Conservation (phyloP, 2,888 invertebrate genomes). For the Chaetogeoica ovagalla region DNA sequence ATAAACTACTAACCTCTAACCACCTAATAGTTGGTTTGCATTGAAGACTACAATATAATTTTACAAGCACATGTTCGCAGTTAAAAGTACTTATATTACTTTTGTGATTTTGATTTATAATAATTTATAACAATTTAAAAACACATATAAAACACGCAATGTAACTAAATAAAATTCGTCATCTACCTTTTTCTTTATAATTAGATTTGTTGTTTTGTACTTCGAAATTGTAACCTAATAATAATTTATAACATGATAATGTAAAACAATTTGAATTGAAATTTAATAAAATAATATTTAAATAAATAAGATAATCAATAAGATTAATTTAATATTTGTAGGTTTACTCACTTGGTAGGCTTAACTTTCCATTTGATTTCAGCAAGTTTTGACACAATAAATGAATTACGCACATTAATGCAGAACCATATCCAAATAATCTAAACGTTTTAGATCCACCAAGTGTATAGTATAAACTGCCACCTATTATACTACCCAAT, state of each 20-base stretch:
- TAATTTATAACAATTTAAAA: neutral
- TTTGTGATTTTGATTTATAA: no score
- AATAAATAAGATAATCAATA: neutral
- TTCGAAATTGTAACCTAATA: constrained; percentile 33
- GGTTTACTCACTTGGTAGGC: constrained; percentile 34
- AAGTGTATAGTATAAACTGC: constrained; percentile 58
- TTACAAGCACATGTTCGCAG: no score
- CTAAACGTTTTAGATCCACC: constrained; percentile 33
- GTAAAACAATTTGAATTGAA: neutral
- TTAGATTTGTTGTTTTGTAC: constrained; percentile 22
- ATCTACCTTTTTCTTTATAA: constrained; percentile 40
- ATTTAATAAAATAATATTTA: neutral
- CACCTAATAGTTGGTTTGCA: no score
- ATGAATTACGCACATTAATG: constrained; percentile 35
- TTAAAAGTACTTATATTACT: no score
- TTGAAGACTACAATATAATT: no score
- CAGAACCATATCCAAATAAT: constrained; percentile 35
- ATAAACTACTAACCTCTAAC: no score
- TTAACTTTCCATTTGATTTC: constrained; percentile 41
- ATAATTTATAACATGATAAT: constrained; percentile 8
- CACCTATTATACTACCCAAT: constrained; percentile 77
- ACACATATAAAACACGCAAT: neutral
- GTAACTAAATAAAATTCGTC: constrained; percentile 3
- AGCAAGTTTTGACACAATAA: constrained; percentile 27
- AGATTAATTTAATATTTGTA: neutral